These are phyloP conservation scores for Halcyon senegalensis DNA, from an alignment of 2,113 vertebrate species.

Conservation along the genomic window DNA sequence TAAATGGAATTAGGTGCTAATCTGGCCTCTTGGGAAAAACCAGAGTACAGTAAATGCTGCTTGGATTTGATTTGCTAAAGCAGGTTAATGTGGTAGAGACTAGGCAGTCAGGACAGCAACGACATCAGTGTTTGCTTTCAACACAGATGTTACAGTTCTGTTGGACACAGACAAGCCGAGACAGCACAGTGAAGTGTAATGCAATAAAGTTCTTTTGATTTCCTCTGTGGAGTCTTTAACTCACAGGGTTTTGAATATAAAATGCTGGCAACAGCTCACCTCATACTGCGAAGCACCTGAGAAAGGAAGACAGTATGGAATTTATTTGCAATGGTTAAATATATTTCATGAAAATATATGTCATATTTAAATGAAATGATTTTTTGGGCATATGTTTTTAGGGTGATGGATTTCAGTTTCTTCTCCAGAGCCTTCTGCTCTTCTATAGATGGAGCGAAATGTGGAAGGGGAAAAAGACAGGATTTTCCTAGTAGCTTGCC, in stretches of 20 bases:
- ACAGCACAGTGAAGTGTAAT: not conserved
- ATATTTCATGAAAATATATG: not conserved
- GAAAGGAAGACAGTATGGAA: not conserved
- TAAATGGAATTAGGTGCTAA: conserved; percentile 10
- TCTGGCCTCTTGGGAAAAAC: not conserved
- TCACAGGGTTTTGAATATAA: not conserved
- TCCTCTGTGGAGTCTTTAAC: not conserved
- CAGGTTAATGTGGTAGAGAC: not conserved
- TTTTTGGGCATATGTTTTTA: not conserved
- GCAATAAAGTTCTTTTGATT: not conserved
- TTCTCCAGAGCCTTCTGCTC: not conserved
- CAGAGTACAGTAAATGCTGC: not conserved
- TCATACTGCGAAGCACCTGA: not conserved
- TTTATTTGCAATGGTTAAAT: not conserved
- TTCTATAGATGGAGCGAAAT: not conserved
- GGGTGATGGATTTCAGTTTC: not conserved
- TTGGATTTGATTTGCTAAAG: conserved; percentile 41
- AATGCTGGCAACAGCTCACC: not conserved
- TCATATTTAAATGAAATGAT: not conserved
- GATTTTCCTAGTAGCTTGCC: not conserved
- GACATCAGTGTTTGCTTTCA: accelerated
- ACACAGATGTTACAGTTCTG: not conserved
- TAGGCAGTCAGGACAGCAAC: not conserved
- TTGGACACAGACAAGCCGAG: not conserved
- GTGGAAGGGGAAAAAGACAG: not conserved